These are phyloP conservation scores for Istiophorus platypterus DNA, from an alignment of 2,113 vertebrate genomes.

Conservation along the genomic window DNA sequence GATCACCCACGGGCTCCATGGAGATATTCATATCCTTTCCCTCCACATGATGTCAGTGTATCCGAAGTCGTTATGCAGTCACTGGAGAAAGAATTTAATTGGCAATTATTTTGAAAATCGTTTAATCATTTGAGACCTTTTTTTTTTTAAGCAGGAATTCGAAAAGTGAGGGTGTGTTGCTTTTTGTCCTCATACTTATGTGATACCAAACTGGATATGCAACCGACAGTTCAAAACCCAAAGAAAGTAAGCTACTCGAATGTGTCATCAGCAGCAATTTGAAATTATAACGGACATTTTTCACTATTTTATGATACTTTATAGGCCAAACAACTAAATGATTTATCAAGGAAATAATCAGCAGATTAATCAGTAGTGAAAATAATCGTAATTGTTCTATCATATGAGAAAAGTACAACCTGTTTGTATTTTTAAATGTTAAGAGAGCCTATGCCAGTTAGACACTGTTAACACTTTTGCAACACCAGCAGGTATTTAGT, in stretches of 20 bases:
- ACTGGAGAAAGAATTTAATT: not conserved
- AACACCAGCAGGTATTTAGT: not conserved
- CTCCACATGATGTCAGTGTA: not conserved
- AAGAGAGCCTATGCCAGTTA: not conserved
- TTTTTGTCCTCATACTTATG: not conserved
- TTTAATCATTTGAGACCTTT: not conserved
- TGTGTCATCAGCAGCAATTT: no score
- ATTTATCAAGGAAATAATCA: not conserved
- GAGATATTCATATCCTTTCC: not conserved
- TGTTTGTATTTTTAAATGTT: no score
- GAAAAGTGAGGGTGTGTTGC: not conserved
- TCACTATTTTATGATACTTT: no score
- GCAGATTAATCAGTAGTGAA: not conserved
- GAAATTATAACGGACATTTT: no score
- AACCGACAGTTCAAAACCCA: not conserved
- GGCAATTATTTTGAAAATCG: not conserved
- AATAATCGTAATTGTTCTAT: no score
- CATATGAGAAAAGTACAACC: no score
- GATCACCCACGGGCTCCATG: slow-evolving; percentile 24
- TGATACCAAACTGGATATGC: not conserved
- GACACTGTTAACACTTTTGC: not conserved
- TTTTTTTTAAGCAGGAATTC: not conserved
- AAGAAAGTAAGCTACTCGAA: not conserved
- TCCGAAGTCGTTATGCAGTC: not conserved
- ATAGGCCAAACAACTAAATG: not conserved